A percentile compares a stretch with the other conserved stretches of the same genome.
Conservation (phyloP, 2,113 vertebrate species). For the Cepphus grylle region DNA sequence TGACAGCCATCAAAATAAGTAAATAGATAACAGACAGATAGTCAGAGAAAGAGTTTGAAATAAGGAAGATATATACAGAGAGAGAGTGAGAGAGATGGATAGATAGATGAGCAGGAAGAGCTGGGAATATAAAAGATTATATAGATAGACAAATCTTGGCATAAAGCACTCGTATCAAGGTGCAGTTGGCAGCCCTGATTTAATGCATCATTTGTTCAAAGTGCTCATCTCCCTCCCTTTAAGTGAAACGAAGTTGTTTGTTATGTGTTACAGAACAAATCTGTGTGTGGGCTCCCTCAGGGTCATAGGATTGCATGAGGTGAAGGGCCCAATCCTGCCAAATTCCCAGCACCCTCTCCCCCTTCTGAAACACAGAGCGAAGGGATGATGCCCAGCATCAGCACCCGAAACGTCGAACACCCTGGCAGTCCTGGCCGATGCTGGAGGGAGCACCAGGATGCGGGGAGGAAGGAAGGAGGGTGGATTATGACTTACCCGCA, state of each 20-base stretch:
- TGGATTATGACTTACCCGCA: not conserved
- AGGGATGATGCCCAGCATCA: not conserved
- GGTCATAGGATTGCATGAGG: constrained; percentile 40
- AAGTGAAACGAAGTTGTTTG: constrained; percentile 41
- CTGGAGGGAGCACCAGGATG: not conserved
- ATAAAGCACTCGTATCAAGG: not conserved
- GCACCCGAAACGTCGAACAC: accelerated
- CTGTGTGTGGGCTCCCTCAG: constrained; percentile 52
- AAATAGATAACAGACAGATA: constrained; percentile 36
- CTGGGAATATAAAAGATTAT: constrained; percentile 27
- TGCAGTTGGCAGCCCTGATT: constrained; percentile 40
- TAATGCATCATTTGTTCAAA: constrained; percentile 47
- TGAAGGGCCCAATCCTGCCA: constrained; percentile 24
- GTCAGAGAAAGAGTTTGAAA: constrained; percentile 21
- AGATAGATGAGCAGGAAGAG: constrained; percentile 55
- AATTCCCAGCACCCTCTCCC: not conserved
- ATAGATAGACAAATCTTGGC: constrained; percentile 48
- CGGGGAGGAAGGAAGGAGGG: not conserved
- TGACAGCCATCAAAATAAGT: constrained; percentile 49
- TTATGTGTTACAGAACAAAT: constrained; percentile 26
- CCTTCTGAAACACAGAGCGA: accelerated
- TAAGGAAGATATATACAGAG: not conserved
- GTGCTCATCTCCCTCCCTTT: constrained; percentile 29
- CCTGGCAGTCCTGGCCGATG: not conserved
- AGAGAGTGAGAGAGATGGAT: constrained; percentile 8